These are phyloP conservation scores for Butastur rufipennis DNA, from an alignment of 2,113 vertebrate species.

Conservation along the genomic window DNA sequence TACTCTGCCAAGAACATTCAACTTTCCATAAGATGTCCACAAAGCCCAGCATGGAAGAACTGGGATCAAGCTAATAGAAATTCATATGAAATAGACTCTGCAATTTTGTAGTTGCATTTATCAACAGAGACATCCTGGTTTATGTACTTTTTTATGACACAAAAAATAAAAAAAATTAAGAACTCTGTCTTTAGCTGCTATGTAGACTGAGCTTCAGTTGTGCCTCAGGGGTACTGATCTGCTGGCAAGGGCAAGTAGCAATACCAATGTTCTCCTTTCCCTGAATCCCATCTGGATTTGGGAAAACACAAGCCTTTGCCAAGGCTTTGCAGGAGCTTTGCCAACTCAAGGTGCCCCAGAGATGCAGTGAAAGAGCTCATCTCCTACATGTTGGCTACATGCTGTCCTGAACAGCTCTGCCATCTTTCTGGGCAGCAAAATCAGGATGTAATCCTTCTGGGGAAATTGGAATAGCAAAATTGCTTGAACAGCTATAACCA, in stretches of 20 bases:
- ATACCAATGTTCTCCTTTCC: background rate
- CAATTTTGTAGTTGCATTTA: background rate
- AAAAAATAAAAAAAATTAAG: background rate
- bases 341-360: background rate
- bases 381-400: background rate
- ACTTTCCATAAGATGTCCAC: background rate
- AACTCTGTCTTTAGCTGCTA: background rate
- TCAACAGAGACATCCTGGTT: background rate
- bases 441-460: background rate
- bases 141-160: background rate
- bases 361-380: background rate
- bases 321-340: background rate
- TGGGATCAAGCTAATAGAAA: background rate
- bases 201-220: background rate
- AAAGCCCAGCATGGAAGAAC: background rate
- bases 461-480: background rate
- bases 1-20: background rate
- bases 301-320: background rate
- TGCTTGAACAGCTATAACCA: background rate
- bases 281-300: background rate
- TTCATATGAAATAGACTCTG: background rate
- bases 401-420: background rate
- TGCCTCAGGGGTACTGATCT: background rate
- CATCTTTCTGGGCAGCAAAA: background rate
- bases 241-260: background rate